Evolutionary conservation across 2,888 invertebrate species (phyloP).

Genomic region (Heliconius cydno): DNA sequence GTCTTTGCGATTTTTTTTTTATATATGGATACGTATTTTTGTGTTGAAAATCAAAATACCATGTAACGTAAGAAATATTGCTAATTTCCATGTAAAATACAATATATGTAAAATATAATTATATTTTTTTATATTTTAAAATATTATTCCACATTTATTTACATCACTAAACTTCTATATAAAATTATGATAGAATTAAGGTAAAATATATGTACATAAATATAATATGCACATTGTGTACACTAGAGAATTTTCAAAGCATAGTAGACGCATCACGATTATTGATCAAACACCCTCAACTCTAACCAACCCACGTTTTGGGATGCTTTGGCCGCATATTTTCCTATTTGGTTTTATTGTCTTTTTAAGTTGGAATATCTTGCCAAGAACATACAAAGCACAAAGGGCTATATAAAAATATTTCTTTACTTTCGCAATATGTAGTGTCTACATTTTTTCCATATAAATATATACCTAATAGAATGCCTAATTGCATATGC

Average conservation of each 20-base stretch:
- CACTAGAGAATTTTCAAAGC: conserved; percentile 42
- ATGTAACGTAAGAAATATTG: neutral
- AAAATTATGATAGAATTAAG: neutral
- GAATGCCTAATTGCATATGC: neutral
- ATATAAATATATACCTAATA: neutral
- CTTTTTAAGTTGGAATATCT: conserved; percentile 27
- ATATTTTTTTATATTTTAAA: neutral
- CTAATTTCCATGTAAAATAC: neutral
- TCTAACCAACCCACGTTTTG: conserved; percentile 34
- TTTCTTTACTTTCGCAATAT: conserved; percentile 3
- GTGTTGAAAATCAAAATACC: no score
- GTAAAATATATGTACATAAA: neutral
- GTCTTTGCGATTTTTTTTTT: conserved; percentile 46
- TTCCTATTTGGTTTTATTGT: conserved; percentile 33
- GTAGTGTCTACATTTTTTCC: neutral
- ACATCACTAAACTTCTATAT: neutral
- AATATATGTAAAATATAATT: no score
- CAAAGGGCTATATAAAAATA: conserved; percentile 24
- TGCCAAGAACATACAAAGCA: conserved; percentile 21
- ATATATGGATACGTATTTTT: no score
- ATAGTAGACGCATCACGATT: conserved; percentile 40
- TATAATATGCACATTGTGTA: conserved; percentile 36
- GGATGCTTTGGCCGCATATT: conserved; percentile 39
- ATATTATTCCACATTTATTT: no score
- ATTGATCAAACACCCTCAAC: conserved; percentile 49